phyloP scores from a whole-genome alignment of 2,113 vertebrate genomes.

The Centropristis striata region DNA sequence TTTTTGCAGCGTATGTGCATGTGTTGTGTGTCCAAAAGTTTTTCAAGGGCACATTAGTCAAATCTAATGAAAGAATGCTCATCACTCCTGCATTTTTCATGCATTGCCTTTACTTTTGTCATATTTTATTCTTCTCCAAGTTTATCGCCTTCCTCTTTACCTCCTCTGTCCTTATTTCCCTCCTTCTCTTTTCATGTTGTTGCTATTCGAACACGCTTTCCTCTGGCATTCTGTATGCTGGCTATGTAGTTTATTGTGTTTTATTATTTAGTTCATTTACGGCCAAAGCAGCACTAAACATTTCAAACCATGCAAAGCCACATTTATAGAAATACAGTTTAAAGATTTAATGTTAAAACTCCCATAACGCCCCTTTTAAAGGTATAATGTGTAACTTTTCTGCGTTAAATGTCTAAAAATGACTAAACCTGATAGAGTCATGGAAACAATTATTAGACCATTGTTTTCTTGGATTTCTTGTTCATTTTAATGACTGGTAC shows the following conservation, averaged over 20 bases:
- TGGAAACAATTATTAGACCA: too few species aligned
- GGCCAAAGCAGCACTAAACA: background rate
- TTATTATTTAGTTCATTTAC: background rate
- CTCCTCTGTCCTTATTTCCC: background rate
- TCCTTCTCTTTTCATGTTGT: background rate
- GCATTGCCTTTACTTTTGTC: background rate
- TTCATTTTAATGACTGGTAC: too few species aligned
- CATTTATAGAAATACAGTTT: background rate
- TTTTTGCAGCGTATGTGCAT: background rate
- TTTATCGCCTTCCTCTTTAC: background rate
- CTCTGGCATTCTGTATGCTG: background rate
- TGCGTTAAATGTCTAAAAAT: too few species aligned
- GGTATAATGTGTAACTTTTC: too few species aligned
- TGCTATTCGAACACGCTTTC: background rate
- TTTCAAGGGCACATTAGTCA: slow-evolving; percentile 26
- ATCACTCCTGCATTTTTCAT: slow-evolving; percentile 4
- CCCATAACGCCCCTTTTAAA: too few species aligned
- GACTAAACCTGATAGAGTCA: too few species aligned
- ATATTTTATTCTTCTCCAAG: too few species aligned
- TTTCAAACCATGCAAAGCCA: background rate
- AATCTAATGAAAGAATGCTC: slow-evolving; percentile 33
- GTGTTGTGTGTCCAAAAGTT: background rate
- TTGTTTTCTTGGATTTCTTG: too few species aligned
- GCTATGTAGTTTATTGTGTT: background rate
- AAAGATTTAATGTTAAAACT: too few species aligned